Percentiles rank a stretch among this genome's conserved stretches.
These are phyloP conservation scores for Eupithecia pulchellata DNA, from an alignment of 2,888 invertebrate genomes.

Conservation along the genomic window DNA sequence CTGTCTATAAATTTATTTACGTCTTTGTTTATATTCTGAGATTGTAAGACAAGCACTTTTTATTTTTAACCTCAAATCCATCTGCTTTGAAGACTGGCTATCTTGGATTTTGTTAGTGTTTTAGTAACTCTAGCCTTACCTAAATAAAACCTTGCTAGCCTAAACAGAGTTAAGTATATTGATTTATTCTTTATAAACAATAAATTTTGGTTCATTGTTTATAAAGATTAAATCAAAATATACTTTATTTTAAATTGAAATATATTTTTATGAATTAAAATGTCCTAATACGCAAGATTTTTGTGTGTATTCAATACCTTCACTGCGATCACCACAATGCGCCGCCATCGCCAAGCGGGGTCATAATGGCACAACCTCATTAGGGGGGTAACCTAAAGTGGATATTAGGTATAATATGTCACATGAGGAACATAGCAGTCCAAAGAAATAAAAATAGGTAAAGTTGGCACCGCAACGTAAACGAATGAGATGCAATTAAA, in stretches of 20 bases:
- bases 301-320: neutral
- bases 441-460: neutral
- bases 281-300: neutral
- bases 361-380: neutral
- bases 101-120: slow-evolving; percentile 18
- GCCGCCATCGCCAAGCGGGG: neutral
- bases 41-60: slow-evolving; percentile 29
- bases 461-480: neutral
- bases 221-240: too few relatives aligned
- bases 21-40: slow-evolving; percentile 40
- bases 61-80: slow-evolving; percentile 26
- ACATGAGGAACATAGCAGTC: neutral
- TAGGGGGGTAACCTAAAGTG: too few relatives aligned
- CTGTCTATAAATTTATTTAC: slow-evolving; percentile 44
- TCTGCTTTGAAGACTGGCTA: slow-evolving; percentile 24
- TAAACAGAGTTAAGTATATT: neutral
- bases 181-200: neutral
- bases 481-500: neutral
- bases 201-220: too few relatives aligned
- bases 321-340: neutral
- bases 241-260: too few relatives aligned
- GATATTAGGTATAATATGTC: too few relatives aligned
- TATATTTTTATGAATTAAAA: too few relatives aligned
- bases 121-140: neutral
- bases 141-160: neutral